A percentile compares a stretch with the other conserved stretches of the same genome.
These are phyloP conservation scores for Euzophera pinguis DNA, from an alignment of 2,888 invertebrate genomes.

Conservation along the genomic window DNA sequence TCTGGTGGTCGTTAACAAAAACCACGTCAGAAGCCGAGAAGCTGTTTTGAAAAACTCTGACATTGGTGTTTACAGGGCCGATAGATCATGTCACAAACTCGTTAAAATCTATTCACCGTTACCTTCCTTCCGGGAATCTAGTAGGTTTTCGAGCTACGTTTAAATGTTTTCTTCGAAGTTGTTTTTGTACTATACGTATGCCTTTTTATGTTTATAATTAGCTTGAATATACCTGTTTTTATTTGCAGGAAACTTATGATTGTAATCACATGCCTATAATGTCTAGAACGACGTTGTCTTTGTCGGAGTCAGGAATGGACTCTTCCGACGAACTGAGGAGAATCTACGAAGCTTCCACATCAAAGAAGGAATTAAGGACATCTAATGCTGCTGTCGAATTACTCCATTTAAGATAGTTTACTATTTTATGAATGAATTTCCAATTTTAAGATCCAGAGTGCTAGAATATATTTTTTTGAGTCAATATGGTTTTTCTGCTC, in stretches of 20 bases:
- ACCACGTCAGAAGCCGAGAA: too few relatives aligned
- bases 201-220: too few relatives aligned
- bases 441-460: not conserved
- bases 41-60: too few relatives aligned
- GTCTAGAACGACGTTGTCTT: slow-evolving; percentile 22
- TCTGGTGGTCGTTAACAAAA: too few relatives aligned
- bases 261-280: slow-evolving; percentile 46
- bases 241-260: slow-evolving; percentile 40
- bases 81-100: too few relatives aligned
- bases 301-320: slow-evolving; percentile 8
- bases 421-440: not conserved
- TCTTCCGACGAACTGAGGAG: slow-evolving; percentile 22
- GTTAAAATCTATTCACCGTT: too few relatives aligned
- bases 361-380: slow-evolving; percentile 3
- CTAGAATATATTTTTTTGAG: not conserved
- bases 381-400: not conserved
- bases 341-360: slow-evolving; percentile 24
- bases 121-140: too few relatives aligned
- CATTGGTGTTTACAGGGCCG: too few relatives aligned
- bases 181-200: too few relatives aligned
- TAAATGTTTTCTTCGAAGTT: too few relatives aligned
- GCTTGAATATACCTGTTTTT: not conserved
- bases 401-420: not conserved
- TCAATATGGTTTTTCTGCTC: not conserved
- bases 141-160: too few relatives aligned